Base-by-base conservation (phyloP, 2,888 invertebrate genomes). In the Parnassius orleans region DNA sequence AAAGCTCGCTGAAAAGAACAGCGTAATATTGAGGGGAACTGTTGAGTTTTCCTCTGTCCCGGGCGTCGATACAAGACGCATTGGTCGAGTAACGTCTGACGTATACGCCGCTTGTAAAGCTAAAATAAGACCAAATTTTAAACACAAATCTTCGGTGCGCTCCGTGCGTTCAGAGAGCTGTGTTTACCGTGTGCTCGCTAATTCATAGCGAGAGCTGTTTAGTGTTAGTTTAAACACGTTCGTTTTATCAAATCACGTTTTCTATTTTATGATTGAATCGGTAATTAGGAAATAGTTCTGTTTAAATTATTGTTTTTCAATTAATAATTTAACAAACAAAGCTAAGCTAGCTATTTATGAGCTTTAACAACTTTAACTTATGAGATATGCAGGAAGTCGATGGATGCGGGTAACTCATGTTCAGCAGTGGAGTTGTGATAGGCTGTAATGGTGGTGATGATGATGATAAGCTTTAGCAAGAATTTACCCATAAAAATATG, bases 81-180 rank as follows among this genome's bases (percentile, higher is more conserved):
- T 90, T 84, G 88, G 84, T 76, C 81, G 84, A 82, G 84, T 82
- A 84, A 72, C 76, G 82, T 78, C 86, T 86, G 90, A 90, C 89
- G 91, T 87, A 84, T 84, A 86, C 87, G 84, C 81, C 86, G 90
- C 81, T 85, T 86, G 90, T 89, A 90, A 90, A 92, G 91, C 92
- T 92, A 92, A 91, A 92, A 92, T 92, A 92, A 92, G 91, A 92
- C 90, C 90, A 86, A 92, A 92, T 90, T 91, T 91, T 91, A 92
- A 89, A 91, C 90, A 92, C 89, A 89, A 90, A 88, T 90, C 89
- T 89, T 89, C 84, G 84, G 83, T 84, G 82, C 82, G 83, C 76
- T 70, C 66, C 66, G 73, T 72, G 78, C 80, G 68, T 72, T 64
- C 79, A 80, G 74, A 80, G 87, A 87, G 90, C 68, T 77, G 89